phyloP scores from a whole-genome alignment of 1,140 invertebrate genomes.

The Chelonus insularis region DNA sequence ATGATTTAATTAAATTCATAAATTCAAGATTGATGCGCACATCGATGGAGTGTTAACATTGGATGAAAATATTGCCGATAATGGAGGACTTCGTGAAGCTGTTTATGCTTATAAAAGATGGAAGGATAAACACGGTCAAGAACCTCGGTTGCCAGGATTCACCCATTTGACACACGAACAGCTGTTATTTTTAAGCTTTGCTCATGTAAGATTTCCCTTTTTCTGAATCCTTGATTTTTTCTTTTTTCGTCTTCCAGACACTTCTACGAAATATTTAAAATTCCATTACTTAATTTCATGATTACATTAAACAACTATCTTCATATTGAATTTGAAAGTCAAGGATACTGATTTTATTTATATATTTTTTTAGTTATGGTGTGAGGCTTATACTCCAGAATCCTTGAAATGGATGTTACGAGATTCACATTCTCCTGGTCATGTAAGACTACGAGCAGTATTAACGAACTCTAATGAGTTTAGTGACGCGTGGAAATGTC shows the following conservation, averaged over 20 bases:
- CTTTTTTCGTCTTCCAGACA: too few species aligned
- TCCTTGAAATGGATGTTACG: constrained; percentile 69
- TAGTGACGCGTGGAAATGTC: constrained; percentile 78
- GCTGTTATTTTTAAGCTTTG: constrained; percentile 87
- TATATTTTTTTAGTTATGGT: constrained; percentile 71
- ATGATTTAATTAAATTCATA: background rate
- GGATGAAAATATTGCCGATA: constrained; percentile 91
- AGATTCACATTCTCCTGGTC: constrained; percentile 76
- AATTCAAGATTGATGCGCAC: constrained; percentile 56
- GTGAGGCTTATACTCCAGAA: constrained; percentile 68
- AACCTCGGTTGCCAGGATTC: constrained; percentile 74
- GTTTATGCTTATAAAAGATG: constrained; percentile 72
- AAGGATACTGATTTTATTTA: background rate
- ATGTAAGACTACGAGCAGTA: constrained; percentile 77
- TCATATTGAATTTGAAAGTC: constrained; percentile 34
- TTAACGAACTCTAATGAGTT: constrained; percentile 88
- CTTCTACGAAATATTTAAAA: too few species aligned
- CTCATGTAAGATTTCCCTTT: constrained; percentile 67
- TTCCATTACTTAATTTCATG: background rate
- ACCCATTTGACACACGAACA: constrained; percentile 77
- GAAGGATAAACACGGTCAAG: constrained; percentile 63
- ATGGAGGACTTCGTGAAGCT: constrained; percentile 83
- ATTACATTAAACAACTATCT: too few species aligned
- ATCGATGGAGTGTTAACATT: constrained; percentile 79
- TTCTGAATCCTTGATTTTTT: constrained; percentile 7